These are phyloP conservation scores for Uropetala carovei DNA, from an alignment of 2,888 invertebrate genomes.

Conservation along the genomic window DNA sequence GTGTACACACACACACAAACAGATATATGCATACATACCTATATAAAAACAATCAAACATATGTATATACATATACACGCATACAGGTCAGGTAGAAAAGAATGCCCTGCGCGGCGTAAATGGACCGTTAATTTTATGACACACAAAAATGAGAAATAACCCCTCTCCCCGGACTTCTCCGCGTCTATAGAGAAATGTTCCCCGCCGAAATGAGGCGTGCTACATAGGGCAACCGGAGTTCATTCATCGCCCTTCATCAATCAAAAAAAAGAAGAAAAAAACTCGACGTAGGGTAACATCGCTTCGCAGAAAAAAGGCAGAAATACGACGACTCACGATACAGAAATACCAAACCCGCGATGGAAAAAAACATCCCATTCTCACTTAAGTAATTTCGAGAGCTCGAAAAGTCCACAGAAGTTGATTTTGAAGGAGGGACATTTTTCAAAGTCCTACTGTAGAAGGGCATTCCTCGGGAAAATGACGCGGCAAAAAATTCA, in stretches of 20 bases:
- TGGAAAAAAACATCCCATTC: too few relatives aligned
- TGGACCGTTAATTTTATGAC: conserved; percentile 3
- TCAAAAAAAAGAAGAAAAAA: neutral
- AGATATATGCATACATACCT: neutral
- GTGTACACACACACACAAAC: neutral
- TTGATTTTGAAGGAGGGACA: too few relatives aligned
- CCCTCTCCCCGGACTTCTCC: neutral
- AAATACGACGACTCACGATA: neutral
- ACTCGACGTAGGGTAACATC: neutral
- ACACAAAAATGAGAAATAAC: neutral
- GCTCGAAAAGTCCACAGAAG: too few relatives aligned
- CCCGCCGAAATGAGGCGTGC: conserved; percentile 2
- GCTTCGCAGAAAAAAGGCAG: neutral
- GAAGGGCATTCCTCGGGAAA: too few relatives aligned
- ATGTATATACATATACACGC: neutral
- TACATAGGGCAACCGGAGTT: neutral
- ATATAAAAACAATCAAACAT: neutral
- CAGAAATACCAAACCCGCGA: neutral
- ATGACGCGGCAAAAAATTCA: too few relatives aligned
- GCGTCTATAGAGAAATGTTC: neutral
- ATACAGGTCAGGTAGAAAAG: neutral
- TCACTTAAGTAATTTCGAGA: too few relatives aligned
- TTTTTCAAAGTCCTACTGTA: too few relatives aligned
- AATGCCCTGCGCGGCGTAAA: neutral
- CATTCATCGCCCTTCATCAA: neutral